Base-by-base conservation (phyloP, 2,888 invertebrate genomes). In the Leptinotarsa tumamoca region DNA sequence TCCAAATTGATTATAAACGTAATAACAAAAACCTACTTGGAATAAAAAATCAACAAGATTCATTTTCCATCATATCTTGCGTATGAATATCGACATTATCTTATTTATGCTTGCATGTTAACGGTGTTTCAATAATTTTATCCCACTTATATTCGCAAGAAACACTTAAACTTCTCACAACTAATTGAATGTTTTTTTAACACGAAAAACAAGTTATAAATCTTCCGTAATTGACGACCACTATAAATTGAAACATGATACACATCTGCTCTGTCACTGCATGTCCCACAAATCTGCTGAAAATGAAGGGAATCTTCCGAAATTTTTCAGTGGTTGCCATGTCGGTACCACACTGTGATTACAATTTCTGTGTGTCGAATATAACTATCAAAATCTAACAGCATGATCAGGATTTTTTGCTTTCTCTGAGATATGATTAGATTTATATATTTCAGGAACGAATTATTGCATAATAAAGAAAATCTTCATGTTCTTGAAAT, bases 211-310 rank as follows among this genome's bases (percentile, higher is more conserved):
- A 21, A 70, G 58, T 58, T 58, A 58, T 70, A 70, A 50, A 49
- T 70, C 70, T 70, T 43, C 70, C n/a, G 23, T 70, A 70, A 70
- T 70, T 70, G 70, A 70, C 70, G 33, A 70, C 70, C 58, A n/a
- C 70, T 33, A 70, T 70, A 58, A 70, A 58, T 23, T 70, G 70
- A 70, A 70, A 70, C 70, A 18, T 70, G 70, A 70, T 70, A 70
- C 58, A 58, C 70, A 70, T 70, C 70, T 70, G 70, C 18, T 58
- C n/a, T 70, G 58, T 58, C 49, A 56, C 43, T 33, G n/a, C 54
- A 18, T 69, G 56, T n/a, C 43, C 63, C 63, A 63, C 33, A 63
- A 63, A 33, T 43, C 33, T 69, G 54, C n/a, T 15, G 27, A 56
- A 43, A 43, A 56, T 33, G 56, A 69, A 56, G 33, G 43, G 33